Evolutionary conservation across 2,797 vertebrate species (phyloP).

Genomic region (Siniperca scherzeri): DNA sequence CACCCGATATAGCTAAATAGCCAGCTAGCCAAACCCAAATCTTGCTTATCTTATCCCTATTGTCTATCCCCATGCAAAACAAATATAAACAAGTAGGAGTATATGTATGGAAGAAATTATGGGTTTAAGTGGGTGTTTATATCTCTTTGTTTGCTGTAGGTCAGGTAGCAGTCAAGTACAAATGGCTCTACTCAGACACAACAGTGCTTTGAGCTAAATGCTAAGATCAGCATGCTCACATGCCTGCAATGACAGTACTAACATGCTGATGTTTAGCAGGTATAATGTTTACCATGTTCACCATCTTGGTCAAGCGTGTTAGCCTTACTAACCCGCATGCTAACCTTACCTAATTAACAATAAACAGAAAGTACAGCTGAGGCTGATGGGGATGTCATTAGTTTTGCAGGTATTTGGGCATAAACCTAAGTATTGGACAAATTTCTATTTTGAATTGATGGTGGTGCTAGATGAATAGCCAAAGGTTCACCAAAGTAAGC

Average conservation of each 20-base stretch:
- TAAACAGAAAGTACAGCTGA: no score
- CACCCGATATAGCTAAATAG: no score
- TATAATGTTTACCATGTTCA: not conserved
- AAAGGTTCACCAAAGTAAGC: no score
- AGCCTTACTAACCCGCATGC: no score
- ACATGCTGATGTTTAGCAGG: not conserved
- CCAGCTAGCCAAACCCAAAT: no score
- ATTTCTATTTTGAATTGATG: no score
- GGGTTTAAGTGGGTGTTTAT: not conserved
- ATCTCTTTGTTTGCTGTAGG: not conserved
- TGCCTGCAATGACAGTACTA: not conserved
- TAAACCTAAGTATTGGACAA: not conserved
- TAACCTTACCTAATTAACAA: no score
- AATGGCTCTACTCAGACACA: not conserved
- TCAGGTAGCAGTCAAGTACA: not conserved
- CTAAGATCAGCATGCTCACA: no score
- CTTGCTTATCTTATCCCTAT: no score
- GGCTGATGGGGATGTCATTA: not conserved
- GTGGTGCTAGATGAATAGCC: no score
- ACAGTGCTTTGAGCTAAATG: not conserved
- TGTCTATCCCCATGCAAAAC: no score
- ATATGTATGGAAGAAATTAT: not conserved
- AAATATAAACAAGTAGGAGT: not conserved
- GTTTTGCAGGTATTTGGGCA: not conserved
- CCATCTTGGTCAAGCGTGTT: not conserved